Evolutionary conservation across 2,888 invertebrate genomes (phyloP).

Genomic region (Nemotelus nigrinus): DNA sequence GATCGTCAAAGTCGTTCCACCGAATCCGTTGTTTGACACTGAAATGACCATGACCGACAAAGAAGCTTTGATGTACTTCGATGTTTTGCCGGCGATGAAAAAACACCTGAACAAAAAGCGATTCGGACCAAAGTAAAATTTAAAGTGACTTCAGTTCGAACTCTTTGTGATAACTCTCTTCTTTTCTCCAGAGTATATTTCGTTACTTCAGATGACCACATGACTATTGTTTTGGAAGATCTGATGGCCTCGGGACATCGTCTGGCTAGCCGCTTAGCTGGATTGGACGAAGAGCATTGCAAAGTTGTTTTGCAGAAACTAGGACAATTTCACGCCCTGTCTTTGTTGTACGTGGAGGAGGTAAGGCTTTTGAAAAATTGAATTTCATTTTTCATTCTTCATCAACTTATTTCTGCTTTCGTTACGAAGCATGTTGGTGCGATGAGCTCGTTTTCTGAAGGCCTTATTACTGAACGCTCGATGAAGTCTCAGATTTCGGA

Average conservation of each 20-base stretch:
- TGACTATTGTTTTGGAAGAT: slow-evolving; percentile 63
- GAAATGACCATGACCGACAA: slow-evolving; percentile 65
- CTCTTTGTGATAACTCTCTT: not conserved
- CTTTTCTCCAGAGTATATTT: slow-evolving; percentile 56
- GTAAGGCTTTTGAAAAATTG: slow-evolving; percentile 57
- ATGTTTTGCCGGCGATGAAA: slow-evolving; percentile 64
- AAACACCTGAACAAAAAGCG: slow-evolving; percentile 61
- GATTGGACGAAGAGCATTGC: slow-evolving; percentile 69
- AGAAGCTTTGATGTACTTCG: slow-evolving; percentile 65
- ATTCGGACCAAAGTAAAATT: slow-evolving; percentile 60
- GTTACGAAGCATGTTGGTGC: not conserved
- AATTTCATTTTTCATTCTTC: not conserved
- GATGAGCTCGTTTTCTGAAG: not conserved
- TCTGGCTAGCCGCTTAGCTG: slow-evolving; percentile 67
- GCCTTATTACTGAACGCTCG: not conserved
- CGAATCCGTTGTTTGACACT: slow-evolving; percentile 57
- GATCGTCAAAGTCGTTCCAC: slow-evolving; percentile 27
- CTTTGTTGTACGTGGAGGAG: slow-evolving; percentile 67
- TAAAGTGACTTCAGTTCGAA: no score
- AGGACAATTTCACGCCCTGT: slow-evolving; percentile 69
- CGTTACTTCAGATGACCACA: slow-evolving; percentile 59
- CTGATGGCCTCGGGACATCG: slow-evolving; percentile 67
- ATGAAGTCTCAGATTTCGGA: slow-evolving; percentile 4
- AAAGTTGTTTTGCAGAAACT: slow-evolving; percentile 66
- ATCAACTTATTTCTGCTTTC: no score